Percentiles rank a stretch among this genome's conserved stretches.
phyloP scores from a whole-genome alignment of 2,113 vertebrate genomes.

The Caretta caretta region DNA sequence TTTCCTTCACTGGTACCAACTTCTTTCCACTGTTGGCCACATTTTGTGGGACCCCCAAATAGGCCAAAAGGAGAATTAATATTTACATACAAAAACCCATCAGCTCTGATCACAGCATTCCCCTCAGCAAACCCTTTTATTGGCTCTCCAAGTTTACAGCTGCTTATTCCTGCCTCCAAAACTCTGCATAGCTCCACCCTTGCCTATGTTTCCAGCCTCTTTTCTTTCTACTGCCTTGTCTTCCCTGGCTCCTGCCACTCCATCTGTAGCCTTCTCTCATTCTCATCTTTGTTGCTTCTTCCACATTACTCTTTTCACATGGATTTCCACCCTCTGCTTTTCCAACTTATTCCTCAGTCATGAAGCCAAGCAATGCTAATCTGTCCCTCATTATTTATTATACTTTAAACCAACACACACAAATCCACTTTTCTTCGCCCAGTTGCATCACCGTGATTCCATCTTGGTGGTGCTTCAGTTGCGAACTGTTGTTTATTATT shows the following conservation, averaged over 20 bases:
- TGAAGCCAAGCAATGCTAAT: constrained; percentile 63
- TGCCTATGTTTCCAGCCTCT: not conserved
- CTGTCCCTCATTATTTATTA: constrained; percentile 62
- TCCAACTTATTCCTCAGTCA: constrained; percentile 41
- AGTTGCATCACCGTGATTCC: constrained; percentile 23
- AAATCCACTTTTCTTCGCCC: constrained; percentile 59
- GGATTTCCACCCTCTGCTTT: not conserved
- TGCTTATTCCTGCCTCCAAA: not conserved
- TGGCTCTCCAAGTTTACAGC: fast-evolving
- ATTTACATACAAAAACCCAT: not conserved
- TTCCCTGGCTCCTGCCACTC: not conserved
- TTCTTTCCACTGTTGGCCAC: not conserved
- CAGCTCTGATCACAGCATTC: not conserved
- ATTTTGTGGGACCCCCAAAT: not conserved
- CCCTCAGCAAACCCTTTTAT: not conserved
- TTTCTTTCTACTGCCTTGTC: fast-evolving
- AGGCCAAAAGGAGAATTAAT: not conserved
- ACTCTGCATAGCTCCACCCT: fast-evolving
- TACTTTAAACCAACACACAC: constrained; percentile 57
- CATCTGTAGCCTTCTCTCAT: not conserved
- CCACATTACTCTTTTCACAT: not conserved
- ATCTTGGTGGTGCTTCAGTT: constrained; percentile 24
- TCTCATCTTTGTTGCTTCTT: not conserved
- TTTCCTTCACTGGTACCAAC: not conserved
- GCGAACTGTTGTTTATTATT: constrained; percentile 61